Evolutionary conservation across 2,888 invertebrate genomes (phyloP).

Genomic region (Lymantria dispar): DNA sequence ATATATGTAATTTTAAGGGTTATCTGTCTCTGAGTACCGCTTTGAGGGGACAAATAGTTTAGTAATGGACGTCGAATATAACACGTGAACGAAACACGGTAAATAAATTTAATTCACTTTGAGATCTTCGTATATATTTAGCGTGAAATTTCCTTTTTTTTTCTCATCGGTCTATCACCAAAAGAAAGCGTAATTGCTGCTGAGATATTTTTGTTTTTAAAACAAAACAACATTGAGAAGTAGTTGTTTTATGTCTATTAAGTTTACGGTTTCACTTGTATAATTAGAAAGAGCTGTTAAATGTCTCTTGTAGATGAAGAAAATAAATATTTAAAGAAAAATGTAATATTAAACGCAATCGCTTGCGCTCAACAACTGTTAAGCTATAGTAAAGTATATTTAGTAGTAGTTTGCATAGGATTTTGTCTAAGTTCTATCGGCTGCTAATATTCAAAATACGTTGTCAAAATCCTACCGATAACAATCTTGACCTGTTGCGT

Average conservation of each 20-base stretch:
- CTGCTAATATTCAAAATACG: neutral
- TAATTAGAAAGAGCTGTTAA: conserved; percentile 17
- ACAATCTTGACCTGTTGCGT: conserved; percentile 38
- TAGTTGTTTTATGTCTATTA: conserved; percentile 3
- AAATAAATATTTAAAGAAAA: neutral
- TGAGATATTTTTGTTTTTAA: neutral
- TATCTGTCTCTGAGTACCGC: no score
- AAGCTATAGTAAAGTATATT: no score
- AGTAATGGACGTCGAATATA: no score
- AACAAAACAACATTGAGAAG: neutral
- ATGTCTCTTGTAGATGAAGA: neutral
- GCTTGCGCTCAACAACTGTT: neutral
- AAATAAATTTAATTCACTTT: conserved; percentile 12
- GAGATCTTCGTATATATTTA: conserved; percentile 7
- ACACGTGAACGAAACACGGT: no score
- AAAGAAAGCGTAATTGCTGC: neutral
- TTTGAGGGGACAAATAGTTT: no score
- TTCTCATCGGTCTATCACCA: neutral
- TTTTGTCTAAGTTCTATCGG: neutral
- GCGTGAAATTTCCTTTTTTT: neutral
- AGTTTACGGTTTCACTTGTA: conserved; percentile 10
- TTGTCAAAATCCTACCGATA: conserved; percentile 10
- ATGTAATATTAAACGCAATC: neutral
- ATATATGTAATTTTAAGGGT: no score
- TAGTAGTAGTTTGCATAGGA: neutral